Base-by-base conservation (phyloP, 2,113 vertebrate genomes). In the Ranitomeya variabilis region DNA sequence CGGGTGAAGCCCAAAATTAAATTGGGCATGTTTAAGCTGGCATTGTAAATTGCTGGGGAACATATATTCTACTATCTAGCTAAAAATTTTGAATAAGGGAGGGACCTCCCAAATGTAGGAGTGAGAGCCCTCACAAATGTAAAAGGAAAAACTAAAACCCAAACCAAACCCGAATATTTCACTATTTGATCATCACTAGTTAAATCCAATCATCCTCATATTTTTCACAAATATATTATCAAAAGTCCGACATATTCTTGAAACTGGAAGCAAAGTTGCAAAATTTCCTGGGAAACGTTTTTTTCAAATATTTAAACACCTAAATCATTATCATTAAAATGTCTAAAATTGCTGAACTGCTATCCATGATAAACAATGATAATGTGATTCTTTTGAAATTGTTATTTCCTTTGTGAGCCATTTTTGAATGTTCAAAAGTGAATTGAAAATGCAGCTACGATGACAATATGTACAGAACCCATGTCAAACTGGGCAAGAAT, bases 401-500 rank as follows among this genome's bases (percentile, higher is more conserved):
- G 26, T 60, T 15, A 2, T 74, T 31, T 60, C 23, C 21, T 60
- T 79, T 52, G 51, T 26, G 12, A n/a, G 45, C 52, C 14, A 2
- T 31, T 9, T 80, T 26, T 37, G 6, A 81, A 81, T 60, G 55
- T 81, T 81, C 16, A 31, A 60, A 78, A 78, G 26, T 78, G 76
- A 78, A 54, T 13, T 45, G 26, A 74, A 80, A 62, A 23, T 60
- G 23, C 55, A 62, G 57, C 57, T 57, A 45, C 57, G 5, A 78
- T 86, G 74, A 51, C 73, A 64, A 23, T 86, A 31, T 86, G 23
- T 16, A 45, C 69, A 64, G 26, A 59, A 69, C 73, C 73, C 59
- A 78, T 51, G 85, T 74, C 57, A 86, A 55, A 31, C 54, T 23
- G 31, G 10, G 55, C 19, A 64, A 79, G 76, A 52, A 67, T 31